Conservation (phyloP, 2,797 vertebrate species). For the Lutra lutra region DNA sequence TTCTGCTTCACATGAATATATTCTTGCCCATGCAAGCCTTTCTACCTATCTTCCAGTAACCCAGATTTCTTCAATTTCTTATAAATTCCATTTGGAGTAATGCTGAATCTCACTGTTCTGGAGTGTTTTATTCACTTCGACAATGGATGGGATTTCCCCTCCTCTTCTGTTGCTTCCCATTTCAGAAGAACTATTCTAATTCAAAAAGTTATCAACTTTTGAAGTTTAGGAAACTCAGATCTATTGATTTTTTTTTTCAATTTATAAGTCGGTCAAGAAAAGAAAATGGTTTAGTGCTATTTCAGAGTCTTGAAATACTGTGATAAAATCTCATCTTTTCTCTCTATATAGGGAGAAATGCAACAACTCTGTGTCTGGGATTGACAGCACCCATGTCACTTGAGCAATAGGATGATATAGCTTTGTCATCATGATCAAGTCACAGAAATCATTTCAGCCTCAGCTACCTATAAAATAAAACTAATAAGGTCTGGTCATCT, state of each 20-base stretch:
- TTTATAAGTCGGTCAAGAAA: not conserved
- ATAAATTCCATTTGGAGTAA: not conserved
- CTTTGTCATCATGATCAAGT: not conserved
- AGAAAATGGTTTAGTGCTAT: not conserved
- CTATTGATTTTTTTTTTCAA: not conserved
- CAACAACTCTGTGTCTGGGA: accelerated
- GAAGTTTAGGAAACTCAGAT: not conserved
- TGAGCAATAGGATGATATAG: not conserved
- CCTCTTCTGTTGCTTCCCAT: not conserved
- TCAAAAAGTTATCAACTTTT: not conserved
- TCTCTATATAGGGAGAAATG: not conserved
- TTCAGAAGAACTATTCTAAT: not conserved
- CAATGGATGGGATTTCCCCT: not conserved
- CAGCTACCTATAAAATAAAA: not conserved
- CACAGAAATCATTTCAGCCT: not conserved
- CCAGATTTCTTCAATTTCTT: not conserved
- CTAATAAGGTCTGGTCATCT: not conserved
- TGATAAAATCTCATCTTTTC: not conserved
- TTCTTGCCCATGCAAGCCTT: not conserved
- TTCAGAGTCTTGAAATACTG: not conserved
- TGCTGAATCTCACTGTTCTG: not conserved
- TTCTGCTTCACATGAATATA: not conserved
- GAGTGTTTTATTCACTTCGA: not conserved
- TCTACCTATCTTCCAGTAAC: not conserved
- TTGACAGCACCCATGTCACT: not conserved